phyloP scores from a whole-genome alignment of 2,113 vertebrate species.

The Hylia prasina region DNA sequence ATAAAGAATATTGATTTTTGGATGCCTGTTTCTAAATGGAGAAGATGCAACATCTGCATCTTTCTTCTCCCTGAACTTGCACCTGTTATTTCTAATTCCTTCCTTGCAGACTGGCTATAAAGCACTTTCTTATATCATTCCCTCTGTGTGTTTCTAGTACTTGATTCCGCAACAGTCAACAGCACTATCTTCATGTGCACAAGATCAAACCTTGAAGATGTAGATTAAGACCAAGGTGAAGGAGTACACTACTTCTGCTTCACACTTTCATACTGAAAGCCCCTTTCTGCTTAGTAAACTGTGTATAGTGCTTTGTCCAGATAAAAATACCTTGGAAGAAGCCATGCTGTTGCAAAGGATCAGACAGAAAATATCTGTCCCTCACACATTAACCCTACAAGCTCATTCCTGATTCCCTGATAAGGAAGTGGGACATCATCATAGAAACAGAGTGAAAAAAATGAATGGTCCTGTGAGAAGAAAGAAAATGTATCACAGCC shows the following conservation, averaged over 20 bases:
- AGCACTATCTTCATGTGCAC: not conserved
- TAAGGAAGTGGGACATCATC: not conserved
- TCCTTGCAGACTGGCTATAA: not conserved
- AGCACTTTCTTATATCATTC: not conserved
- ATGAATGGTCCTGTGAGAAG: not conserved
- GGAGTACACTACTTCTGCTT: not conserved
- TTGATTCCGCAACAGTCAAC: not conserved
- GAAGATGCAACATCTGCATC: slow-evolving; percentile 33
- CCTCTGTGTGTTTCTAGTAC: not conserved
- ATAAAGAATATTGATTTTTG: slow-evolving; percentile 54
- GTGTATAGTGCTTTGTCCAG: not conserved
- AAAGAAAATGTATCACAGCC: not conserved
- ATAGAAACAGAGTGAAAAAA: not conserved
- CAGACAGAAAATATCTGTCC: not conserved
- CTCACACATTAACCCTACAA: not conserved
- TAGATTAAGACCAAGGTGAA: not conserved
- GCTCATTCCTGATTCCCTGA: not conserved
- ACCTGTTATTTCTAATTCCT: slow-evolving; percentile 20
- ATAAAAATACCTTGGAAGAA: not conserved
- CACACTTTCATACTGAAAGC: not conserved
- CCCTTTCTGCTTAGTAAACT: not conserved
- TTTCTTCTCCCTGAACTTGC: slow-evolving; percentile 22
- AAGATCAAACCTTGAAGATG: not conserved
- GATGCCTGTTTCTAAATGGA: slow-evolving; percentile 12
- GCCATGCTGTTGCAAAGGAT: not conserved